Evolutionary conservation across 1,140 invertebrate genomes (phyloP).

Genomic region (Pomacea maculata): DNA sequence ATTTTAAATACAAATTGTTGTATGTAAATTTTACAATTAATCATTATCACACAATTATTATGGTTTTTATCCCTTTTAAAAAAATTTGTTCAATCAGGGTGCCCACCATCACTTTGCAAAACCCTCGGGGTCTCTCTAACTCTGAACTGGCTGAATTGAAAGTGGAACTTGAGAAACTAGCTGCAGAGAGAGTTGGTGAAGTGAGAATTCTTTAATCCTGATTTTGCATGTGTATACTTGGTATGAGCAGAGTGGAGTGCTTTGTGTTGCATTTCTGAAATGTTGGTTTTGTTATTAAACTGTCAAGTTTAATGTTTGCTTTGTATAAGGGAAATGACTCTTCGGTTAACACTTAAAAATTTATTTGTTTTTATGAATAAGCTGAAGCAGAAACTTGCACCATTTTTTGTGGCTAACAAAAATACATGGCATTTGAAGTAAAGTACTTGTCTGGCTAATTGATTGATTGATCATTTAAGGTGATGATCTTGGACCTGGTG

Average conservation of each 20-base stretch:
- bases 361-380: neutral
- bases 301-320: no score
- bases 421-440: neutral
- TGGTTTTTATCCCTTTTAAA: neutral
- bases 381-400: no score
- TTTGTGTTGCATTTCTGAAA: no score
- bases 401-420: neutral
- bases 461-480: conserved; percentile 40
- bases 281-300: no score
- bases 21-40: neutral
- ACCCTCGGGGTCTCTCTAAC: conserved; percentile 76
- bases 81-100: conserved; percentile 62
- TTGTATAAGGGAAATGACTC: no score
- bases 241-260: no score
- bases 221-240: neutral
- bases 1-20: conserved; percentile 10
- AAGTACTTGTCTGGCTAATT: neutral
- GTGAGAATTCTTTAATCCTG: conserved; percentile 59
- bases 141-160: conserved; percentile 70
- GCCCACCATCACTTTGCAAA: conserved; percentile 73
- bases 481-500: conserved; percentile 79
- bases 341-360: neutral
- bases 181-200: conserved; percentile 73
- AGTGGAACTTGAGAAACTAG: conserved; percentile 70
- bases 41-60: neutral